phyloP scores from a whole-genome alignment of 2,113 vertebrate species.

The Diphyllodes magnificus region DNA sequence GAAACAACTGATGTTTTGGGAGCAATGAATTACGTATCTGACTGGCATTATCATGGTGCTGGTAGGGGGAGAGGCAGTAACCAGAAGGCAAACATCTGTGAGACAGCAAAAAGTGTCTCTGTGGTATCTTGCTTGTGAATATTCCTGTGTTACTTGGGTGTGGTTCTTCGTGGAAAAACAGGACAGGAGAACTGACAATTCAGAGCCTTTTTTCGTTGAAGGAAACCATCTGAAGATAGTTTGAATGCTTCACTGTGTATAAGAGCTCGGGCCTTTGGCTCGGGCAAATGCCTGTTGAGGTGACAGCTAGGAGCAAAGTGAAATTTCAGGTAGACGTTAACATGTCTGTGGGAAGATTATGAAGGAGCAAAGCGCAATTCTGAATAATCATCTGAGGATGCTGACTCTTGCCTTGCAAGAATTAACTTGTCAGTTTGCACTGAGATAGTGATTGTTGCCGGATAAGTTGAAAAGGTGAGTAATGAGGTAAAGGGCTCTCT shows the following conservation, averaged over 20 bases:
- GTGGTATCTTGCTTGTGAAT: neutral
- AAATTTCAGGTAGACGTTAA: neutral
- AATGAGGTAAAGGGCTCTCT: neutral
- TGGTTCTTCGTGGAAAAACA: neutral
- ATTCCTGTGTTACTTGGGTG: neutral
- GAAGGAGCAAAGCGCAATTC: neutral
- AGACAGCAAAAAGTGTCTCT: neutral
- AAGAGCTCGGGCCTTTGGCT: neutral
- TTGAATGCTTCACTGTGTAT: neutral
- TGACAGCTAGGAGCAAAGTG: neutral
- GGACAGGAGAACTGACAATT: neutral
- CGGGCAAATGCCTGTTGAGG: neutral
- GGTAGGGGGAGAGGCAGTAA: neutral
- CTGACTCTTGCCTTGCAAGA: neutral
- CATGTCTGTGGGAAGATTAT: fast-evolving
- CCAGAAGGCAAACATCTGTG: neutral
- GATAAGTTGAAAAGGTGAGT: neutral
- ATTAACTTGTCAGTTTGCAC: neutral
- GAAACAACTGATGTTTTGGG: neutral
- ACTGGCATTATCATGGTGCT: neutral
- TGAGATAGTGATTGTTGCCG: neutral
- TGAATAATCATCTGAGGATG: neutral
- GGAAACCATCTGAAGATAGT: neutral
- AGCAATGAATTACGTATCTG: neutral
- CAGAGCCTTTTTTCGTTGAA: neutral